Base-by-base conservation (phyloP, 2,888 invertebrate species). In the Pollenia griseotomentosa region DNA sequence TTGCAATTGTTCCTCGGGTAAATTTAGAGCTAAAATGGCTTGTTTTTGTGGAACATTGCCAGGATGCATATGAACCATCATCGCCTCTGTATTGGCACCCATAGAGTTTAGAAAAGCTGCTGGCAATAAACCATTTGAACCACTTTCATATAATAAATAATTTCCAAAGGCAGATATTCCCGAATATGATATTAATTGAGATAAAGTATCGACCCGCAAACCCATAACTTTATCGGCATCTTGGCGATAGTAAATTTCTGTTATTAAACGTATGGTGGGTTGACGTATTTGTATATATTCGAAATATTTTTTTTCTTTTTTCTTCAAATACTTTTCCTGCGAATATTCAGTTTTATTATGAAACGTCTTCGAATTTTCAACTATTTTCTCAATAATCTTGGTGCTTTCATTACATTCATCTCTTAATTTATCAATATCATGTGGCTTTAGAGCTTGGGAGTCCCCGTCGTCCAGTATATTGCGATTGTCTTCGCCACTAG, bases 281-380 rank as follows among this genome's bases (percentile, higher is more conserved):
- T 95, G 96, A 7, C 96, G 94, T 68, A 99, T 95, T 89, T 96
- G 96, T 16, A 98, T 94, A 91, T 96, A 97, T 90, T 97, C 97
- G 91, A 96, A 97, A 93, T 98, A 99, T 93, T 99, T 99, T 90
- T 96, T 97, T 90, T 97, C 97, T 93, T 99, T 99, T 92, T 99
- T 99, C 90, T 96, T 97, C 61, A 99, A 94, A 93, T 99, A 99
- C 93, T 99, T 99, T 90, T 97, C 97, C 93, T 99, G 97, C 0
- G 97, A 97, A 93, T 96, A 99, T 90, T 97, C 97, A 0, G 98
- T 99, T 94, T 99, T 99, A 80, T 95, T 95, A 53, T 95, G 95
- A 93, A 99, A 99, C 0, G 98, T 98, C 89, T 96, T 96, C 16
- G 98, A 99, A 92, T 98, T 98, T 87, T 96, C 97, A 71, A 99